Conservation (phyloP, 1,140 invertebrate species). For the Maconellicoccus hirsutus region DNA sequence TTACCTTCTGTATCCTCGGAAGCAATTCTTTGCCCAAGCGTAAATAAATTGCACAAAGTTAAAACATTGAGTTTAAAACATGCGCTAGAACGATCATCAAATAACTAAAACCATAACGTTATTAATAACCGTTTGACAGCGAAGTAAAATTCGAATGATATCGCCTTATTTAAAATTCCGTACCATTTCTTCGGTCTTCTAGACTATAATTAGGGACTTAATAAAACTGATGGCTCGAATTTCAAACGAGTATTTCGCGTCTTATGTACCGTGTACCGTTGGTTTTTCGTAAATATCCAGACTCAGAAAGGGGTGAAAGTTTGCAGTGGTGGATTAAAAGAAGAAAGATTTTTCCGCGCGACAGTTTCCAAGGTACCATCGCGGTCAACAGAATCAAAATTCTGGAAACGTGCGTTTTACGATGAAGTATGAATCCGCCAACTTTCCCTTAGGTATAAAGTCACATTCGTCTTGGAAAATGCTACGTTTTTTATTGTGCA, state of each 20-base stretch:
- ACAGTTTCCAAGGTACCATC: not conserved
- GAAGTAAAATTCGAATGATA: not conserved
- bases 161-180: not conserved
- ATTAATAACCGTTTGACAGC: not conserved
- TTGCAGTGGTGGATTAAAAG: not conserved
- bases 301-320: not conserved
- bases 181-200: not conserved
- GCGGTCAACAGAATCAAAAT: not conserved
- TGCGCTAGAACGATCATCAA: not conserved
- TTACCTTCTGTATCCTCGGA: too few species aligned
- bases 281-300: too few species aligned
- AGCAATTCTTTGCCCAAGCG: too few species aligned
- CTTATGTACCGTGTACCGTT: not conserved
- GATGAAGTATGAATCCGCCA: not conserved
- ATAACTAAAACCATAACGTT: not conserved
- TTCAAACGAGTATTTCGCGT: not conserved
- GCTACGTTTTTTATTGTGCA: not conserved
- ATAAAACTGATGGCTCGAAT: conserved; percentile 4
- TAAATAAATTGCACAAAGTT: too few species aligned
- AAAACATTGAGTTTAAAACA: too few species aligned
- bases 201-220: not conserved
- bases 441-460: not conserved
- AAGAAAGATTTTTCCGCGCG: not conserved
- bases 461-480: not conserved
- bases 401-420: not conserved